phyloP scores from a whole-genome alignment of 2,888 invertebrate genomes.

The Pachycephus smyrnensis region DNA sequence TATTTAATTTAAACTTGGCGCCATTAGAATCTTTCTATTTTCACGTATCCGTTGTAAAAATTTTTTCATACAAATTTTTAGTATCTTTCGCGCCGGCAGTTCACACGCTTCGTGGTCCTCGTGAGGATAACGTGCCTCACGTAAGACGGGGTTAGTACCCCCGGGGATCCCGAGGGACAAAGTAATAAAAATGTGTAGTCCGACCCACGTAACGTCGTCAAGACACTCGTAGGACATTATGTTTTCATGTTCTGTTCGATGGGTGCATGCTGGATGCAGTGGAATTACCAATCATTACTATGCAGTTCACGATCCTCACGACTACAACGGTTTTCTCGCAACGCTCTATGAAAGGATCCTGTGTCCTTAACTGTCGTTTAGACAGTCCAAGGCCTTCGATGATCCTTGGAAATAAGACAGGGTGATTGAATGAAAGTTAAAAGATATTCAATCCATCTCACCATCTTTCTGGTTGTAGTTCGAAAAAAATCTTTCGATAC shows the following conservation, averaged over 20 bases:
- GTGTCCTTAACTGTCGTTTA: conserved; percentile 21
- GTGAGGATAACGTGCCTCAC: not conserved
- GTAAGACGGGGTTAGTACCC: conserved; percentile 3
- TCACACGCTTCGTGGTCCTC: not conserved
- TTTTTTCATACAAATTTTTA: not conserved
- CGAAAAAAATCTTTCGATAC: not conserved
- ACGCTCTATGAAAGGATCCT: conserved; percentile 25
- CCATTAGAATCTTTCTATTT: too few species aligned
- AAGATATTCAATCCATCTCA: not conserved
- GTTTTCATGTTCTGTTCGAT: conserved; percentile 12
- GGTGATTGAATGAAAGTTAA: not conserved
- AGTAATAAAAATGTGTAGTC: conserved; percentile 2
- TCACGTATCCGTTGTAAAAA: not conserved
- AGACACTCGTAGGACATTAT: conserved; percentile 7
- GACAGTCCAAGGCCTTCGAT: not conserved
- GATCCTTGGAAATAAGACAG: not conserved
- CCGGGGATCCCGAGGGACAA: not conserved
- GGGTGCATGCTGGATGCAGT: conserved; percentile 18
- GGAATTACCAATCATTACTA: conserved; percentile 36
- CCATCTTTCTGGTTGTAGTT: not conserved
- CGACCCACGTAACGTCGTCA: conserved; percentile 6
- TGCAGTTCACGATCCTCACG: conserved; percentile 30
- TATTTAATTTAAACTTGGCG: not conserved
- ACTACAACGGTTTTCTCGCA: conserved; percentile 24
- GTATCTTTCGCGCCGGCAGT: not conserved